Percentiles rank a stretch among this genome's conserved stretches.
Conservation (phyloP, 2,888 invertebrate species). For the Schizotus pectinicornis region DNA sequence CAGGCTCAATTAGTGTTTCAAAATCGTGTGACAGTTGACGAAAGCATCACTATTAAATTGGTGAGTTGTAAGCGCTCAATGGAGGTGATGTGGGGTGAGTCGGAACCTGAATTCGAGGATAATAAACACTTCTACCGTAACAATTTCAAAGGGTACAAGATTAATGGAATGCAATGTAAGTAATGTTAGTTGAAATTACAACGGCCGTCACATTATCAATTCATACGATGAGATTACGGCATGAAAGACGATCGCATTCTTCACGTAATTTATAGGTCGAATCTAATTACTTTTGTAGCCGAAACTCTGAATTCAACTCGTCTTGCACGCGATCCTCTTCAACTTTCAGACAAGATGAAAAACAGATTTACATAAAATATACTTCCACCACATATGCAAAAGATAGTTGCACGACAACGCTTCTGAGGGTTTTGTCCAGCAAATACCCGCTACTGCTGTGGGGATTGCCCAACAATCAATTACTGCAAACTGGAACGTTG, state of each 20-base stretch:
- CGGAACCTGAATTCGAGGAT: constrained; percentile 10
- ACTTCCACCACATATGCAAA: no score
- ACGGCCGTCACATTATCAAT: constrained; percentile 22
- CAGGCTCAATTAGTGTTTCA: constrained; percentile 10
- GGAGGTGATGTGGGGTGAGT: constrained; percentile 6
- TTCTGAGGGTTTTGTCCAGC: no score
- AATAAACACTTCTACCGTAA: constrained; percentile 25
- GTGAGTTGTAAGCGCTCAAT: constrained; percentile 12
- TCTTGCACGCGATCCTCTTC: no score
- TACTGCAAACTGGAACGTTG: no score
- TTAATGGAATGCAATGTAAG: constrained; percentile 22
- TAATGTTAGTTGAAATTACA: constrained; percentile 27
- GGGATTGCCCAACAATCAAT: no score
- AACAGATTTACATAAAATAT: no score
- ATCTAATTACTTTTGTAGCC: constrained; percentile 8
- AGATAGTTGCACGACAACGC: no score
- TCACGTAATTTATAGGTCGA: constrained; percentile 14
- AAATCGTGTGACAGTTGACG: constrained; percentile 20
- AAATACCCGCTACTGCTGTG: no score
- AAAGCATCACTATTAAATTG: constrained; percentile 18
- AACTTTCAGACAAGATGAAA: no score
- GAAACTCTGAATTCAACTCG: neutral
- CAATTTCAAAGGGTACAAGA: constrained; percentile 22
- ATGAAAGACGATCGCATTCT: constrained; percentile 13
- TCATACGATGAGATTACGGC: constrained; percentile 13